Evolutionary conservation across 2,113 vertebrate species (phyloP).

Genomic region (Rhynchopsitta pachyrhyncha): DNA sequence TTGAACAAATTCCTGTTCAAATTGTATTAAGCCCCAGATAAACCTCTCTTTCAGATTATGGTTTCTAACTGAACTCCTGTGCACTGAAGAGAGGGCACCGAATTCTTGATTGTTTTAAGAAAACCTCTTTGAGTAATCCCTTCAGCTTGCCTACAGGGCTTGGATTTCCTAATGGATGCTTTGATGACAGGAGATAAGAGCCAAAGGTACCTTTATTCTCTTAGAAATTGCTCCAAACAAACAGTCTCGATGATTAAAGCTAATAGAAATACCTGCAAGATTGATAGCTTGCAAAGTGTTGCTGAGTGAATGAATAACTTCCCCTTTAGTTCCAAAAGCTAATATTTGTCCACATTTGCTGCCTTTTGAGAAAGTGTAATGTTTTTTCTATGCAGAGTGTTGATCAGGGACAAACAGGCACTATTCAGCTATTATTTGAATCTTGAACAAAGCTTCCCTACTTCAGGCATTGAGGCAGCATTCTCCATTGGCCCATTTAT

Average conservation of each 20-base stretch:
- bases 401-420: constrained; percentile 79
- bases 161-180: constrained; percentile 81
- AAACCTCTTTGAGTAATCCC: constrained; percentile 80
- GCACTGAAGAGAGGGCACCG: constrained; percentile 59
- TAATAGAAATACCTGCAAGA: constrained; percentile 81
- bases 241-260: constrained; percentile 83
- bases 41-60: constrained; percentile 72
- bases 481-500: constrained; percentile 9
- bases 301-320: constrained; percentile 82
- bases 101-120: constrained; percentile 74
- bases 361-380: constrained; percentile 75
- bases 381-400: constrained; percentile 65
- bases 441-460: constrained; percentile 67
- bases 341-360: constrained; percentile 81
- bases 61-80: constrained; percentile 59
- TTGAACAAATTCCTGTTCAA: constrained; percentile 77
- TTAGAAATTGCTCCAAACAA: constrained; percentile 83
- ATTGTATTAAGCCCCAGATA: constrained; percentile 67
- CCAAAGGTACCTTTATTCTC: constrained; percentile 83
- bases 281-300: constrained; percentile 79
- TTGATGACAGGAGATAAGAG: constrained; percentile 86
- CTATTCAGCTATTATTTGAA: constrained; percentile 71
- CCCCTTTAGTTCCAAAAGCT: constrained; percentile 78
- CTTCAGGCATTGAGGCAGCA: constrained; percentile 34
- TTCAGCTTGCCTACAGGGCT: constrained; percentile 78